Evolutionary conservation across 2,797 vertebrate genomes (phyloP).

Genomic region (Characodon lateralis): DNA sequence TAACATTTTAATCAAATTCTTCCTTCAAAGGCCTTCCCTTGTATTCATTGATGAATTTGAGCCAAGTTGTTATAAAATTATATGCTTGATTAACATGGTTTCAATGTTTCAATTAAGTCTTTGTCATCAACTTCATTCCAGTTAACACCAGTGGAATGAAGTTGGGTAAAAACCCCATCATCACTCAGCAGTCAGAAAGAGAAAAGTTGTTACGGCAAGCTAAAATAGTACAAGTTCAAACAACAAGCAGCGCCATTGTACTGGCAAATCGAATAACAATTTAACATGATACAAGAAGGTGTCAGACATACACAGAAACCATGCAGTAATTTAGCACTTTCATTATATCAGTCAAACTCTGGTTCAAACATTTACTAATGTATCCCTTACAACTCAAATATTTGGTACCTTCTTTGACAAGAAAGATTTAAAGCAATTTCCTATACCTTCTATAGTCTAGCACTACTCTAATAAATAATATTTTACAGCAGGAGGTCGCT

Average conservation of each 20-base stretch:
- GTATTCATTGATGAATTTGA: neutral
- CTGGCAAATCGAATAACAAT: neutral
- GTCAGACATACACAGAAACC: neutral
- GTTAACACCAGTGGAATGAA: neutral
- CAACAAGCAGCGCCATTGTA: neutral
- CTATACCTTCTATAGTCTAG: neutral
- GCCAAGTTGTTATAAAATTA: neutral
- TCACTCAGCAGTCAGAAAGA: neutral
- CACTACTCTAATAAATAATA: neutral
- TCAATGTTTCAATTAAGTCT: neutral
- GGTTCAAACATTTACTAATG: neutral
- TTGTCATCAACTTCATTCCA: neutral
- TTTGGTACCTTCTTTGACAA: neutral
- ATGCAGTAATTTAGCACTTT: neutral
- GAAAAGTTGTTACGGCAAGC: neutral
- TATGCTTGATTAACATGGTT: neutral
- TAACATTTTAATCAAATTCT: neutral
- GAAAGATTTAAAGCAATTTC: neutral
- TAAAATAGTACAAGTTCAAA: neutral
- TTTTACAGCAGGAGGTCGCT: neutral
- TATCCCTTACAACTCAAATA: neutral
- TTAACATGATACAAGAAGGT: neutral
- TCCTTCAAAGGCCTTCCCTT: neutral
- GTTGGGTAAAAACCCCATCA: neutral
- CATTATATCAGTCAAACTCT: neutral